Percentiles rank a stretch among this genome's conserved stretches.
phyloP scores from a whole-genome alignment of 2,113 vertebrate species.

The Datnioides undecimradiatus region DNA sequence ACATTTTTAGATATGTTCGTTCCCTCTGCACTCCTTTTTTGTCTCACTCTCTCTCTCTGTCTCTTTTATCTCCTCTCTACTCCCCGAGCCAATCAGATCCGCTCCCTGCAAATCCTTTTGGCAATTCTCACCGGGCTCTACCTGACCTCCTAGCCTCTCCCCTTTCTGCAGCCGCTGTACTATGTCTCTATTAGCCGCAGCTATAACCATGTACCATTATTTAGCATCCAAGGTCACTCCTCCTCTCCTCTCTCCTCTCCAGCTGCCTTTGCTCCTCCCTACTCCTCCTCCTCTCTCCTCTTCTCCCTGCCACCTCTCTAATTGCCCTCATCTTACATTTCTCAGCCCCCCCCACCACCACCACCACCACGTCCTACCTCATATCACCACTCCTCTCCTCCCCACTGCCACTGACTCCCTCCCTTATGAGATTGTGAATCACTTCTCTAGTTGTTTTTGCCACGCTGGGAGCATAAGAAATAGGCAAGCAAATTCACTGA shows the following conservation, averaged over 20 bases:
- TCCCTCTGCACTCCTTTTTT: conserved; percentile 4
- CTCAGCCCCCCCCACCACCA: background rate
- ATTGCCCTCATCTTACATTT: conserved; percentile 49
- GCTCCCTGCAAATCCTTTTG: conserved; percentile 33
- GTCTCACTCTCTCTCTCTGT: background rate
- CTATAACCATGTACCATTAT: conserved; percentile 65
- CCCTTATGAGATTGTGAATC: conserved; percentile 49
- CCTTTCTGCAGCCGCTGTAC: conserved; percentile 24
- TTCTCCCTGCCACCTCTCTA: conserved; percentile 11
- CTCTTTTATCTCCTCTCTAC: conserved; percentile 5
- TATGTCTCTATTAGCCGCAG: conserved; percentile 72
- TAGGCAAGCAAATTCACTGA: conserved; percentile 52
- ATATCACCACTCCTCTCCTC: conserved; percentile 17
- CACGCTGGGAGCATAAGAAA: conserved; percentile 23
- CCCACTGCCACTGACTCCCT: conserved; percentile 33
- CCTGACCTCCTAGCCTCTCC: conserved; percentile 49
- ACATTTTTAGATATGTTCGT: conserved; percentile 11
- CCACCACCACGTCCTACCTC: too few species aligned
- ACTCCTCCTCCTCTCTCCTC: conserved; percentile 15
- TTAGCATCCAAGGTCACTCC: conserved; percentile 73
- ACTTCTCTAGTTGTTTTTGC: conserved; percentile 44
- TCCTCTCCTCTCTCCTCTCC: conserved; percentile 29
- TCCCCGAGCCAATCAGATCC: conserved; percentile 31
- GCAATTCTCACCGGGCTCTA: conserved; percentile 8
- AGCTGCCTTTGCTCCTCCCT: conserved; percentile 9